Conservation (phyloP, 2,797 vertebrate genomes). For the Sebastes taczanowskii region DNA sequence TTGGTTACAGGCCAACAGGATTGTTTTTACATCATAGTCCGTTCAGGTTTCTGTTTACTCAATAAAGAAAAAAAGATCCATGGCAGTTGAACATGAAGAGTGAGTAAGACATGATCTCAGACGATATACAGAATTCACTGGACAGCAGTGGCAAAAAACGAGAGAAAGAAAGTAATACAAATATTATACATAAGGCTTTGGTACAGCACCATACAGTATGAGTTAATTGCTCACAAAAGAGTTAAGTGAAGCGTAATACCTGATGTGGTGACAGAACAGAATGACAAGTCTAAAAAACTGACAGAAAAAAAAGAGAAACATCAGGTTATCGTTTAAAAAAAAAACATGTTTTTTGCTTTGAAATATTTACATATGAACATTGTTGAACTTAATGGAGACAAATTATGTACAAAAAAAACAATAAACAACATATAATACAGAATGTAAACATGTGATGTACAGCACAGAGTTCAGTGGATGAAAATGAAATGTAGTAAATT, state of each 20-base stretch:
- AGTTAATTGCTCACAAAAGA: conserved; percentile 84
- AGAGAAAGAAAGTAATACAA: conserved; percentile 79
- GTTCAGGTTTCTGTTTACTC: conserved; percentile 66
- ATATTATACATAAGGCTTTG: conserved; percentile 89
- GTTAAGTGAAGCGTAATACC: conserved; percentile 88
- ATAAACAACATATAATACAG: conserved; percentile 62
- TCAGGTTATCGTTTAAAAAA: conserved; percentile 74
- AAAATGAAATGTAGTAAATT: conserved; percentile 71
- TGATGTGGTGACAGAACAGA: conserved; percentile 82
- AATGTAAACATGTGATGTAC: conserved; percentile 82
- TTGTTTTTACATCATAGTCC: conserved; percentile 61
- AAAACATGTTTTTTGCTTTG: conserved; percentile 72
- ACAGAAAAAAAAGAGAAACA: conserved; percentile 49
- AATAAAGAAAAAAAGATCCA: conserved; percentile 65
- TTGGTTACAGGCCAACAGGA: conserved; percentile 62
- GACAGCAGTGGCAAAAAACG: conserved; percentile 78
- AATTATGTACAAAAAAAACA: conserved; percentile 64
- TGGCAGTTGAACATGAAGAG: conserved; percentile 80
- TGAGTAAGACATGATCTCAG: conserved; percentile 75
- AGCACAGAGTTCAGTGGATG: conserved; percentile 79
- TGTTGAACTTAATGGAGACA: conserved; percentile 62
- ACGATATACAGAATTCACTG: conserved; percentile 77
- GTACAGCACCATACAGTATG: conserved; percentile 95
- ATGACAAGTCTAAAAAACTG: conserved; percentile 61
- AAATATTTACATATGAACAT: conserved; percentile 82